Percentiles rank a stretch among this genome's conserved stretches.
Conservation (phyloP, 2,113 vertebrate species). For the Embiotoca jacksoni region DNA sequence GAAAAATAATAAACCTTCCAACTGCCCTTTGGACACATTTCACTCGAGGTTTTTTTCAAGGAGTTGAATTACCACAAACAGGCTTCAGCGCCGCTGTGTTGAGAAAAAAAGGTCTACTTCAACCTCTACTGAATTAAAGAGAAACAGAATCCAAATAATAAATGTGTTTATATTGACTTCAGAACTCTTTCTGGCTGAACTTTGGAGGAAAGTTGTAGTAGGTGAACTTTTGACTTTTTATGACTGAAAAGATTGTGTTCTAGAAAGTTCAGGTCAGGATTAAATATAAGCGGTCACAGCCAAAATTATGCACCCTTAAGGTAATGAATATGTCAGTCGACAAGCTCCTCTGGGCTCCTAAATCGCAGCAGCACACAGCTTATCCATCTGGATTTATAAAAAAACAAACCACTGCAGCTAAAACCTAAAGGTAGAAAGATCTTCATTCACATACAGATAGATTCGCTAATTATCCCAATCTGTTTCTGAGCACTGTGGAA, state of each 20-base stretch:
- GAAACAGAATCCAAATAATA: background rate
- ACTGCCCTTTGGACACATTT: slow-evolving; percentile 18
- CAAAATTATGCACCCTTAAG: too few species aligned
- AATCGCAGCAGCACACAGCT: too few species aligned
- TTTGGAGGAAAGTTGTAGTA: background rate
- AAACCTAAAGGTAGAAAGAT: background rate
- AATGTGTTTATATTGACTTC: slow-evolving; percentile 4
- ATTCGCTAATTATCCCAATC: background rate
- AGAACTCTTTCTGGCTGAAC: slow-evolving; percentile 5
- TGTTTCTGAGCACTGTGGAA: background rate
- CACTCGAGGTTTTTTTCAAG: slow-evolving; percentile 18
- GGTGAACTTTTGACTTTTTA: background rate
- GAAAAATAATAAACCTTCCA: slow-evolving; percentile 10
- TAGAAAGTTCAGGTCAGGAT: background rate
- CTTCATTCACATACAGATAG: background rate
- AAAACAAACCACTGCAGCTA: too few species aligned
- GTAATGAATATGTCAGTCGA: too few species aligned
- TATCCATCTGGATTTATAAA: too few species aligned
- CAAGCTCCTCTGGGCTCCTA: too few species aligned
- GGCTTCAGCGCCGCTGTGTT: background rate
- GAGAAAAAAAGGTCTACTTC: background rate
- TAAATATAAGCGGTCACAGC: background rate
- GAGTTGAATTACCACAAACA: slow-evolving; percentile 1
- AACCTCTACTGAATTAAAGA: slow-evolving; percentile 7
- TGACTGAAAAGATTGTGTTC: slow-evolving; percentile 3